These are phyloP conservation scores for Porites divaricata DNA, from an alignment of 92 coral and sea anemone species.

Conservation along the genomic window DNA sequence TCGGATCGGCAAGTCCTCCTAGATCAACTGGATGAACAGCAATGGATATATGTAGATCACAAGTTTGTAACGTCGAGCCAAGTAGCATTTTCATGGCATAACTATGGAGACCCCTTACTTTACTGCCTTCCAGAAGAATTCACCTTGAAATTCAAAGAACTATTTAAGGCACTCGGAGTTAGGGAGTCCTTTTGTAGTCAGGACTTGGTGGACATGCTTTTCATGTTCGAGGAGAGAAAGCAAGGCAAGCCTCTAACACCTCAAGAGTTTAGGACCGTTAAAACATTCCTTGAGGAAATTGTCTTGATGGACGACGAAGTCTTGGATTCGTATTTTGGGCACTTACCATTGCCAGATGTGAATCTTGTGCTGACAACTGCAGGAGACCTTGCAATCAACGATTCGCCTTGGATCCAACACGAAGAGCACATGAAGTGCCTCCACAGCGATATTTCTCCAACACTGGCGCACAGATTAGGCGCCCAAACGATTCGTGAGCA, in stretches of 20 bases:
- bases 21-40: slow-evolving; percentile 69
- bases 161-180: slow-evolving; percentile 81
- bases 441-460: slow-evolving; percentile 81
- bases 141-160: slow-evolving; percentile 66
- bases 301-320: slow-evolving; percentile 61
- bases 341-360: slow-evolving; percentile 87
- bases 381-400: slow-evolving; percentile 86
- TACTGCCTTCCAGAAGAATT: slow-evolving; percentile 88
- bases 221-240: slow-evolving; percentile 76
- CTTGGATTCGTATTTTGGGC: slow-evolving; percentile 61
- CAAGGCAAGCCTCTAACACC: slow-evolving; percentile 68
- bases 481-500: slow-evolving; percentile 78
- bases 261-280: slow-evolving; percentile 82
- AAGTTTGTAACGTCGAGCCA: slow-evolving; percentile 82
- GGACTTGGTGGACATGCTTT: slow-evolving; percentile 83
- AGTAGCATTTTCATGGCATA: slow-evolving; percentile 87
- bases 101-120: slow-evolving; percentile 88
- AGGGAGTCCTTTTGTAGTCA: slow-evolving; percentile 70
- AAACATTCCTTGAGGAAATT: slow-evolving; percentile 78
- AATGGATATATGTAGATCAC: slow-evolving; percentile 85
- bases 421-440: slow-evolving; percentile 65
- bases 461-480: slow-evolving; percentile 86
- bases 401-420: slow-evolving; percentile 85
- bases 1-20: slow-evolving; percentile 67
- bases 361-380: slow-evolving; percentile 69